Conservation (phyloP, 1,140 invertebrate species). For the Diachasmimorpha longicaudata region DNA sequence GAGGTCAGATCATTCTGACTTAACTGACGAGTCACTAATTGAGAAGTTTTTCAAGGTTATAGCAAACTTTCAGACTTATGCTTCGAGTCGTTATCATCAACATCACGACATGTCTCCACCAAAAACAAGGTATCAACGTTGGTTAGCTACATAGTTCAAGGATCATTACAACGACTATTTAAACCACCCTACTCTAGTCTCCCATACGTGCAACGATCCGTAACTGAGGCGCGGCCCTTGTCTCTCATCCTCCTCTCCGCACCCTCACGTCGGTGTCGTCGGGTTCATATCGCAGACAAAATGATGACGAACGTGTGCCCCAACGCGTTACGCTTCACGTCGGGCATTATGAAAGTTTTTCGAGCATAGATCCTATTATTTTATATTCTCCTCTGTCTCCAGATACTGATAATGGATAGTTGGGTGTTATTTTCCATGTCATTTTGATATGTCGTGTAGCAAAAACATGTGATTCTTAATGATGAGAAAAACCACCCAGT, state of each 20-base stretch:
- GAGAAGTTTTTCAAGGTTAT: too few species aligned
- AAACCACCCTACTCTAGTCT: constrained; percentile 10
- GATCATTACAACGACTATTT: neutral
- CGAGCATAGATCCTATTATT: constrained; percentile 12
- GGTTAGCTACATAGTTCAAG: neutral
- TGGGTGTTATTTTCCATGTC: neutral
- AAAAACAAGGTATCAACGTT: neutral
- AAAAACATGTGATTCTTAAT: neutral
- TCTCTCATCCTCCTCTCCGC: neutral
- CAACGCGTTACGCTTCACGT: constrained; percentile 22
- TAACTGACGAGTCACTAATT: too few species aligned
- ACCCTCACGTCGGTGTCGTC: neutral
- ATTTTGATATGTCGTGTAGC: neutral
- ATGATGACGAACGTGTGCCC: constrained; percentile 28
- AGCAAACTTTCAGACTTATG: too few species aligned
- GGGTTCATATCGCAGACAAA: constrained; percentile 19
- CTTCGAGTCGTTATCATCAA: too few species aligned
- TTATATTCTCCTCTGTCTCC: constrained; percentile 8
- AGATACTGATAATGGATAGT: neutral
- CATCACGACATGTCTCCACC: too few species aligned
- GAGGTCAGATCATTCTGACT: too few species aligned
- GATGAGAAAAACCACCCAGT: too few species aligned
- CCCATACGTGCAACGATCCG: constrained; percentile 24
- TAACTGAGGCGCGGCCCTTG: constrained; percentile 17
- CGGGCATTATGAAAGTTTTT: constrained; percentile 26